Evolutionary conservation across 1,140 invertebrate genomes (phyloP).

Genomic region (Sminthurinus signatus): DNA sequence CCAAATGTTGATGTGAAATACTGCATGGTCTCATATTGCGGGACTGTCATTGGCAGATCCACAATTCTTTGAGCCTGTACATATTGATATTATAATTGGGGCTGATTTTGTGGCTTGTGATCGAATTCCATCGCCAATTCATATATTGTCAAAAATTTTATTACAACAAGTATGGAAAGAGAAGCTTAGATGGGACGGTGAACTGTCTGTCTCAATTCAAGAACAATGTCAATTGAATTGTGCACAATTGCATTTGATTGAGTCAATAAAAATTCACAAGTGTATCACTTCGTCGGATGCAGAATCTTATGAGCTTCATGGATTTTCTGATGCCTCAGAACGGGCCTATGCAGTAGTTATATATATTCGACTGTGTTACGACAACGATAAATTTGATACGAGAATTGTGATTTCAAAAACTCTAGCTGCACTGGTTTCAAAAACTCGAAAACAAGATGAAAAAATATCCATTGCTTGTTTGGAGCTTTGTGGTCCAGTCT

Average conservation of each 20-base stretch:
- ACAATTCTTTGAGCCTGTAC: neutral
- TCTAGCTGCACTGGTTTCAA: conserved; percentile 20
- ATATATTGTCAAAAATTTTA: conserved; percentile 43
- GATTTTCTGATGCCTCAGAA: conserved; percentile 17
- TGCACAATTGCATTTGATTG: conserved; percentile 39
- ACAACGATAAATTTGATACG: neutral
- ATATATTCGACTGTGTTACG: neutral
- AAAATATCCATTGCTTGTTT: conserved; percentile 24
- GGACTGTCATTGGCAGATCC: conserved; percentile 7
- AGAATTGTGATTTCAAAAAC: conserved; percentile 18
- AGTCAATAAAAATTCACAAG: neutral
- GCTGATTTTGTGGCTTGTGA: conserved; percentile 6
- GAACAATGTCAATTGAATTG: conserved; percentile 35
- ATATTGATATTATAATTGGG: conserved; percentile 9
- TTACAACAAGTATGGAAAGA: conserved; percentile 44
- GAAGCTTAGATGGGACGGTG: conserved; percentile 45
- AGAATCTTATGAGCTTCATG: neutral
- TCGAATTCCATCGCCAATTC: conserved; percentile 34
- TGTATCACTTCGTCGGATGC: neutral
- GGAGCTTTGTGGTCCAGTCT: conserved; percentile 25
- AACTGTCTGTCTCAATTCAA: conserved; percentile 33
- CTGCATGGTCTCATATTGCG: conserved; percentile 5
- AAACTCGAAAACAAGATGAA: too few relatives aligned
- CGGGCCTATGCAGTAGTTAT: conserved; percentile 9
- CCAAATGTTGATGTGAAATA: neutral